These are phyloP conservation scores for Tetramorium parvispinum DNA, from an alignment of 1,140 invertebrate species.

Conservation along the genomic window DNA sequence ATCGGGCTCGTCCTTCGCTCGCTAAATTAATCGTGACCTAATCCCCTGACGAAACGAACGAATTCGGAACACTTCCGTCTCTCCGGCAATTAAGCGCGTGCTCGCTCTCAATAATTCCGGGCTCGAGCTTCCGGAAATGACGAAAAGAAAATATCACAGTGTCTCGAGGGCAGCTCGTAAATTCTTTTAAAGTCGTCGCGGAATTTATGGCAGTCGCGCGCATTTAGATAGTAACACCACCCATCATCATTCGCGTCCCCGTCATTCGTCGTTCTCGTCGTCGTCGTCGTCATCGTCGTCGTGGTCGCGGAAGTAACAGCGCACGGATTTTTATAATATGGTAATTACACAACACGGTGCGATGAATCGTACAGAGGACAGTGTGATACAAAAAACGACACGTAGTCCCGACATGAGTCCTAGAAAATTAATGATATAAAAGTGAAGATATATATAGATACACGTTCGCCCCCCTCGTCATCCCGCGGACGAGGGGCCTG, in stretches of 20 bases:
- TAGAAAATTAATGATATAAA: constrained; percentile 73
- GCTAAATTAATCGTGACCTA: constrained; percentile 29
- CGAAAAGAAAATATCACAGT: constrained; percentile 61
- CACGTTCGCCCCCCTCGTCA: constrained; percentile 14
- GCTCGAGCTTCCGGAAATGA: constrained; percentile 29
- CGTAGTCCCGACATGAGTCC: constrained; percentile 60
- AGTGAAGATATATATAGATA: constrained; percentile 67
- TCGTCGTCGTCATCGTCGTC: constrained; percentile 9
- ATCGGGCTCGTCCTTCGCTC: not conserved
- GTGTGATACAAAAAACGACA: constrained; percentile 69
- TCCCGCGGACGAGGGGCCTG: constrained; percentile 12
- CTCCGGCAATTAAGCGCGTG: not conserved
- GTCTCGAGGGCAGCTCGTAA: constrained; percentile 55
- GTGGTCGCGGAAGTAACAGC: constrained; percentile 31
- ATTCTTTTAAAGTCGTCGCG: constrained; percentile 20
- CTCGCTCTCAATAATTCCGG: constrained; percentile 37
- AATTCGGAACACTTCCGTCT: constrained; percentile 24
- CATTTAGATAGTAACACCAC: not conserved
- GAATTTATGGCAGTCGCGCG: constrained; percentile 45
- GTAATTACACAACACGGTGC: constrained; percentile 65
- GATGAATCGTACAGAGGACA: constrained; percentile 63
- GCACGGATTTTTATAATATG: constrained; percentile 19
- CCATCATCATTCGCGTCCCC: not conserved
- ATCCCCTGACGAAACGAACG: constrained; percentile 1
- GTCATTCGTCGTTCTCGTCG: not conserved